Base-by-base conservation (phyloP, 1,140 invertebrate genomes). In the Philotrypesis tridentata region DNA sequence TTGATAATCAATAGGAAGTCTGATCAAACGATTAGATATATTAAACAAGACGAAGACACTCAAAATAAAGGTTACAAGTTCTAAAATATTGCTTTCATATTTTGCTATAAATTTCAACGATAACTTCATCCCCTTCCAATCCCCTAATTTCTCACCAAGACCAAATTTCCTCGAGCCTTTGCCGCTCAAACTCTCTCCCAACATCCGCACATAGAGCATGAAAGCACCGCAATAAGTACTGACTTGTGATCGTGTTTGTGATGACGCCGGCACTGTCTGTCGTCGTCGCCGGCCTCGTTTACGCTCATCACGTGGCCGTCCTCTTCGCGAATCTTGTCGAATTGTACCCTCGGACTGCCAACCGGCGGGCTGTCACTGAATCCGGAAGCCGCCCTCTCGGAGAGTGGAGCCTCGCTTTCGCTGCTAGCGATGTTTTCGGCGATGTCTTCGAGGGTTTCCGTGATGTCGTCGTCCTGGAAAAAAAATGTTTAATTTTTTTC, bases 221-320 rank as follows among this genome's bases (percentile, higher is more conserved):
- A n/a, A n/a, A n/a, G n/a, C n/a, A n/a, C n/a, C 33, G 33, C 33
- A 37, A 37, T 5, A 37, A 60, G n/a, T 25, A 78, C 68, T 82
- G 14, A 92, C 89, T 93, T 93, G 87, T 93, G 92, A 79, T 93
- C 92, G 84, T 87, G 88, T 74, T 91, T 90, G 27, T 90, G 90
- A 31, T 91, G 90, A 37, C 90, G 85, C 21, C 90, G 87, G 29
- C 85, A 80, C 81, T 89, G 89, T 12, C 87, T 86, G 61, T 91
- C 89, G 5, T 91, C 89, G 0, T 89, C 88, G 65, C 68, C 27
- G 17, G 70, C 73, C 72, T 86, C 85, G 77, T 84, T 85, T 23
- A 48, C 73, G 23, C 84, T 83, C 11, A 85, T 80, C 31, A 82
- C 77, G 77, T 68, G 82, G 63, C 71, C 83, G 14, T 87, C 87